A percentile compares a stretch with the other conserved stretches of the same genome.
These are phyloP conservation scores for Neocrepidodera transversa DNA, from an alignment of 2,888 invertebrate species.

Conservation along the genomic window DNA sequence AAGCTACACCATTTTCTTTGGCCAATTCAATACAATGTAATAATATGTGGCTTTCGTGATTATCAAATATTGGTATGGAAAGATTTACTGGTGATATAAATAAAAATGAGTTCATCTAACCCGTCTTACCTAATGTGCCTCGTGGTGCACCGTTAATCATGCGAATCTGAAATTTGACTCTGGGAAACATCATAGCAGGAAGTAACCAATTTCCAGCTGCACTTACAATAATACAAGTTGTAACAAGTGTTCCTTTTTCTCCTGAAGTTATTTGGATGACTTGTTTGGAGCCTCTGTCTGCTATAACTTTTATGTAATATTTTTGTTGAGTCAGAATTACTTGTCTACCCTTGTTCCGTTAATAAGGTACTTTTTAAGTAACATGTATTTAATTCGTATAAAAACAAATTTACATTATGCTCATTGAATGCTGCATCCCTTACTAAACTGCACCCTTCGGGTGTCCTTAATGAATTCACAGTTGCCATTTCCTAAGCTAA, in stretches of 20 bases:
- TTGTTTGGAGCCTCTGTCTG: conserved; percentile 12
- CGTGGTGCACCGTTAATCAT: conserved; percentile 16
- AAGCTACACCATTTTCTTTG: conserved; percentile 9
- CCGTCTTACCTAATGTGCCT: conserved; percentile 16
- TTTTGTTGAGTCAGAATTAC: conserved; percentile 10
- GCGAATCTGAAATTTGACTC: conserved; percentile 3
- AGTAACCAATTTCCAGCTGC: conserved; percentile 17
- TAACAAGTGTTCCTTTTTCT: conserved; percentile 18
- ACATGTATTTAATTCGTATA: not conserved
- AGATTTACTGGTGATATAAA: conserved; percentile 19
- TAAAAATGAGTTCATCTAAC: conserved; percentile 19
- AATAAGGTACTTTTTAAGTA: conserved; percentile 4
- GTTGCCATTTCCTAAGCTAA: conserved; percentile 9
- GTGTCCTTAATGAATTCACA: conserved; percentile 55
- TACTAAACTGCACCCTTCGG: conserved; percentile 28
- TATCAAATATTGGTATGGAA: too few relatives aligned
- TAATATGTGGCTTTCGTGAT: not conserved
- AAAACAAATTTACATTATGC: conserved; percentile 14
- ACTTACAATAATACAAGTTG: conserved; percentile 17
- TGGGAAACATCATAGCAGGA: conserved; percentile 24
- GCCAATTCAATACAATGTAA: not conserved
- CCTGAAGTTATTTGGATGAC: conserved; percentile 9
- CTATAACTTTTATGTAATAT: not conserved
- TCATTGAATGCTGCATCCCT: conserved; percentile 6
- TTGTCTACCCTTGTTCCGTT: conserved; percentile 13